Conservation (phyloP, 2,113 vertebrate species). For the Microtus ochrogaster region DNA sequence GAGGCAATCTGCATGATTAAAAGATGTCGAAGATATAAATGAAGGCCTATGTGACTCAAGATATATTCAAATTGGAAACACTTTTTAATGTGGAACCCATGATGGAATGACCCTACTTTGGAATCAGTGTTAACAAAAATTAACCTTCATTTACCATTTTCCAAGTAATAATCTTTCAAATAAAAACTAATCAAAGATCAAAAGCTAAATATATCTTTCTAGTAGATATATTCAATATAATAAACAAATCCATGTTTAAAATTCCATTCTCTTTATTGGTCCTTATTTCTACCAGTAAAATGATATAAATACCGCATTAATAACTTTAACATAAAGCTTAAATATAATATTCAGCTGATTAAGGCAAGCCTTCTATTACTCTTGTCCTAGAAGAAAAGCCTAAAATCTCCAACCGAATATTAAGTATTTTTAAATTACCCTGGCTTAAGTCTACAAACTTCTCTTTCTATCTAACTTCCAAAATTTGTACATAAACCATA, state of each 20-base stretch:
- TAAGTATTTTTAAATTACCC: neutral
- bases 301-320: neutral
- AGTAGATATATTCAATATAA: neutral
- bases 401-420: neutral
- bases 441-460: neutral
- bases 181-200: neutral
- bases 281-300: neutral
- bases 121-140: slow-evolving; percentile 1
- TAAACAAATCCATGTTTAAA: neutral
- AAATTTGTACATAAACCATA: slow-evolving; percentile 14
- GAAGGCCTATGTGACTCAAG: neutral
- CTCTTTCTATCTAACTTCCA: neutral
- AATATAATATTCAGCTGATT: neutral
- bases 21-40: neutral
- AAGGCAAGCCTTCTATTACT: neutral
- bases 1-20: neutral
- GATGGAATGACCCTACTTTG: neutral
- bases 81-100: neutral
- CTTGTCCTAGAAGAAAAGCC: slow-evolving; percentile 14
- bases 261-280: neutral
- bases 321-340: slow-evolving; percentile 35
- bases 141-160: slow-evolving; percentile 1
- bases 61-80: neutral
- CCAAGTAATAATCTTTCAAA: slow-evolving; percentile 16
- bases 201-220: neutral